phyloP scores from a whole-genome alignment of 2,113 vertebrate genomes.

The Prietella phreatophila region DNA sequence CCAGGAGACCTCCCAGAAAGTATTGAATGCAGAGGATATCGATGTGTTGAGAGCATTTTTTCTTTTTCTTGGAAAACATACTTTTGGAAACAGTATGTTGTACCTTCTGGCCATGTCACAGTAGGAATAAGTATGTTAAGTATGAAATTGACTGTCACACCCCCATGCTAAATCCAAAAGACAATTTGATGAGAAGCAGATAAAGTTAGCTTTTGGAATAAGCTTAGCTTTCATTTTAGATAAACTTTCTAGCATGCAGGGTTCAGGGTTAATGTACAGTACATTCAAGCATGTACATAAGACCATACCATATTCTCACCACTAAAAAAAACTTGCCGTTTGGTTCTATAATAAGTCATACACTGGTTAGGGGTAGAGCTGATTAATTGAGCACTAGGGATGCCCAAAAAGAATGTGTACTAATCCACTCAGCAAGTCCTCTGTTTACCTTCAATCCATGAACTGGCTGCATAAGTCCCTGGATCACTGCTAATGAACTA shows the following conservation, averaged over 20 bases:
- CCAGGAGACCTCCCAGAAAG: background rate
- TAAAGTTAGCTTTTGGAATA: background rate
- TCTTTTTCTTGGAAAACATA: background rate
- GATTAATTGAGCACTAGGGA: background rate
- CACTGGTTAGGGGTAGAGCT: background rate
- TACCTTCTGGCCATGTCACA: background rate
- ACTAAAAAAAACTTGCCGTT: background rate
- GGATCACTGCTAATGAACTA: background rate
- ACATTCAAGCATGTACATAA: background rate
- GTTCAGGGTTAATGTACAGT: background rate
- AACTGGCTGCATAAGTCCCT: background rate
- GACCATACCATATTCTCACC: background rate
- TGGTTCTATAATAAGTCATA: background rate
- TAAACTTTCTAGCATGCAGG: background rate
- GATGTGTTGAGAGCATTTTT: background rate
- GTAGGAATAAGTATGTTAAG: background rate
- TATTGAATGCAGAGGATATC: background rate
- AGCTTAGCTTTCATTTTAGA: background rate
- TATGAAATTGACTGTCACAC: conserved; percentile 12
- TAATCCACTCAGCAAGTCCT: background rate
- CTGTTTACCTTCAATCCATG: conserved; percentile 8
- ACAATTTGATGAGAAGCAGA: background rate
- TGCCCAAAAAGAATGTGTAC: background rate
- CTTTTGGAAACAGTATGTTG: background rate
- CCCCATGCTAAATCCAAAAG: background rate